Base-by-base conservation (phyloP, 1,140 invertebrate species). In the Hyposmocoma kahamanoa region DNA sequence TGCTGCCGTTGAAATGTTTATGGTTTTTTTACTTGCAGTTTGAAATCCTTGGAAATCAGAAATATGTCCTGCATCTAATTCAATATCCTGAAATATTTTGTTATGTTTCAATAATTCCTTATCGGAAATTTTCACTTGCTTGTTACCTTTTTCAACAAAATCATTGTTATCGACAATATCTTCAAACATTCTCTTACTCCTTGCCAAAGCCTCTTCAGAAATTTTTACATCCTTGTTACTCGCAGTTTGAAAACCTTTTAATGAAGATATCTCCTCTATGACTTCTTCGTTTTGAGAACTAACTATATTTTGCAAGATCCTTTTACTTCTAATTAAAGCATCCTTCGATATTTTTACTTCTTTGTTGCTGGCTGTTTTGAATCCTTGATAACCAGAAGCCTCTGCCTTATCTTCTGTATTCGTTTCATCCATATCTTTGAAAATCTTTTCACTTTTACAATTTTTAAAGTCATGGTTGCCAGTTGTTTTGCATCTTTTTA, bases 171-270 rank as follows among this genome's bases (percentile, higher is more conserved):
- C 24, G 5, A 26, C 11, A 26, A 11, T 5, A 6, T 26, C 11
- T 26, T 26, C 24, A 11, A 26, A 26, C 11, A 26, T 26, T 26
- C 11, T 26, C 42, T 44, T 58, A 43, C 39, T 56, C 44, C 47
- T 62, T 28, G 13, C 24, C 17, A 75, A 51, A n/a, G 64, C 59
- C 47, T 58, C 46, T 50, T 70, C 46, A 24, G 68, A 70, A 46
- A 75, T 41, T 10, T 47, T 44, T 15, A 72, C 42, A 11, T 49
- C 32, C 57, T 60, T 63, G 26, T 69, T 64, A 38, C 32, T 69
- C 11, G 53, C 65, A 18, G 65, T 69, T 58, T 67, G 42, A 38
- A 71, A 73, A 17, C 56, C 59, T 53, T 57, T 22, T 32, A 50
- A 53, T 24, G 32, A 34, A 28, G 11, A 28, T 28, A 28, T 28